These are phyloP conservation scores for Hoplostethus mediterraneus DNA, from an alignment of 2,797 vertebrate species.

Conservation along the genomic window DNA sequence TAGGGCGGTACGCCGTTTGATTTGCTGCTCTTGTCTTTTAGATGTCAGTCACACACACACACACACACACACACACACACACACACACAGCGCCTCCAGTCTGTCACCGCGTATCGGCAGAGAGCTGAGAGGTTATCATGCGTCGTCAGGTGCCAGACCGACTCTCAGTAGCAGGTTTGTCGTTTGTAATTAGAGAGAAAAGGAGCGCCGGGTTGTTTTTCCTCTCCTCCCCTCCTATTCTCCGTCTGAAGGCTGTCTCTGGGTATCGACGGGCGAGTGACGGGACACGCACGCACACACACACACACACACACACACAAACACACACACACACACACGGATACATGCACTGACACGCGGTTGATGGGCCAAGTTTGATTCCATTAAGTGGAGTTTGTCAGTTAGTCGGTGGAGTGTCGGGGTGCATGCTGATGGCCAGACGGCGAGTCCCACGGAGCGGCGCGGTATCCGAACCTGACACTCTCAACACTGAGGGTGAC, in stretches of 20 bases:
- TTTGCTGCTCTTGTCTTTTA: conserved; percentile 69
- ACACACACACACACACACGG: conserved; percentile 36
- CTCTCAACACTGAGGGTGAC: conserved; percentile 62
- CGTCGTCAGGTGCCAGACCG: conserved; percentile 72
- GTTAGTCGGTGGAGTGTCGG: conserved; percentile 61
- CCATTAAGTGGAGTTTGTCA: conserved; percentile 82
- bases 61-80: conserved; percentile 27
- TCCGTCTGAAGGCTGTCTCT: conserved; percentile 72
- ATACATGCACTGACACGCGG: conserved; percentile 63
- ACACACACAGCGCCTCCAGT: conserved; percentile 33
- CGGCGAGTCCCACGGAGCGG: conserved; percentile 54
- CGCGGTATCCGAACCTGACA: conserved; percentile 54
- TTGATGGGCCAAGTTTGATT: conserved; percentile 80
- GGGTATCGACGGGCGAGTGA: conserved; percentile 73
- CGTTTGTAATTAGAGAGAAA: conserved; percentile 81
- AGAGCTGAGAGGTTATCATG: conserved; percentile 76
- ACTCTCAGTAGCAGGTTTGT: conserved; percentile 77
- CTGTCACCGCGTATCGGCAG: conserved; percentile 68
- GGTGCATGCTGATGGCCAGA: conserved; percentile 67
- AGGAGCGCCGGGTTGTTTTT: conserved; percentile 63
- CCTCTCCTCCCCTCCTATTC: conserved; percentile 48
- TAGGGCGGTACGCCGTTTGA: conserved; percentile 60
- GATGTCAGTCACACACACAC: conserved; percentile 59
- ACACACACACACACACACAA: not conserved
- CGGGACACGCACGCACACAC: conserved; percentile 15